phyloP scores from a whole-genome alignment of 2,888 invertebrate species.

The Eupeodes latifasciatus region DNA sequence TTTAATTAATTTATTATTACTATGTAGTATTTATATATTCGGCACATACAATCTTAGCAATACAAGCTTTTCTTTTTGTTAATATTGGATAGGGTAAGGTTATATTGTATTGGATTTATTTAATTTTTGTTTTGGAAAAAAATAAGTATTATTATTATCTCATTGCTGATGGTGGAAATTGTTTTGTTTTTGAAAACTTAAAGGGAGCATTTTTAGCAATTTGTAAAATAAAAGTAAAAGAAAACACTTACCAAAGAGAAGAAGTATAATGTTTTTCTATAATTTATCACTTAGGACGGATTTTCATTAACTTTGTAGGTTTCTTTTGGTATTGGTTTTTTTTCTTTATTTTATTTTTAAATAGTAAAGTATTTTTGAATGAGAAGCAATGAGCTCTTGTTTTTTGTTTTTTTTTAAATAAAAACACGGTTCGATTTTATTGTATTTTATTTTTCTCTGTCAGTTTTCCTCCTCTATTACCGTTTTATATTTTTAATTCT shows the following conservation, averaged over 20 bases:
- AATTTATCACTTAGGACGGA: constrained; percentile 71
- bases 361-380: constrained; percentile 53
- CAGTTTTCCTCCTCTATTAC: constrained; percentile 63
- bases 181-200: not conserved
- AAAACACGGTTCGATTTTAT: constrained; percentile 30
- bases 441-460: constrained; percentile 19
- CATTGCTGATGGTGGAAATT: constrained; percentile 54
- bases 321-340: constrained; percentile 42
- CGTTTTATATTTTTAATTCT: constrained; percentile 37
- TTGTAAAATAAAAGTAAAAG: not conserved
- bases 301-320: constrained; percentile 72
- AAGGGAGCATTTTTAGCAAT: not conserved
- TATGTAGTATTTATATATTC: constrained; percentile 44
- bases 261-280: constrained; percentile 18
- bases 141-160: constrained; percentile 57
- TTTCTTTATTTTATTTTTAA: constrained; percentile 22
- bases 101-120: constrained; percentile 35
- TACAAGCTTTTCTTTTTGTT: constrained; percentile 41
- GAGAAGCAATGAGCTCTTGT: constrained; percentile 63
- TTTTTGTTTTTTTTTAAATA: not conserved
- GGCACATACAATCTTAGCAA: constrained; percentile 64
- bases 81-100: constrained; percentile 30
- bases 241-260: constrained; percentile 20
- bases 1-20: constrained; percentile 40
- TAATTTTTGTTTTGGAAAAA: not conserved